Evolutionary conservation across 1,140 invertebrate species (phyloP), one percentile per base, ranked within the genome.

Genomic region (Drosophila subpulchrella): DNA sequence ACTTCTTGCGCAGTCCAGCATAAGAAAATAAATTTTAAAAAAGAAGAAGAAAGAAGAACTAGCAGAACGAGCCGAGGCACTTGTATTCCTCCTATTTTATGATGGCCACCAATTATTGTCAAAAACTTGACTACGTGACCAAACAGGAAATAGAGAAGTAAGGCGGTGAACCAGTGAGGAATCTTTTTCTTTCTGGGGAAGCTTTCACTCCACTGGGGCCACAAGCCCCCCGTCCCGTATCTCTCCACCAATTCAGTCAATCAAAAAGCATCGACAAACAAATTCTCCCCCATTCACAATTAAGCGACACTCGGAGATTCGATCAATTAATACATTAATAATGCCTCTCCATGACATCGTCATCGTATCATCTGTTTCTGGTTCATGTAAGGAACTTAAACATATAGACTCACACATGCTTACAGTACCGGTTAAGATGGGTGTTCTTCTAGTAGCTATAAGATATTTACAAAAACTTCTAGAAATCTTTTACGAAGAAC

Each of bases 291-390:
- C 54, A 53, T 44, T 47, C 20, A 61, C 55, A 72, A 73, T 73
- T 47, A 53, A 47, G 46, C 57, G 63, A 24, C 63, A 65, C 80
- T 70, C 42, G 36, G 56, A 12, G 50, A 60, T 74, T 51, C 32
- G 63, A 83, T 79, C 80, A 84, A 83, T 83, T 79, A 84, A 83
- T 75, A 50, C 53, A 84, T 67, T 79, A 75, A 71, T 55, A 62
- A 20, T 62, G 42, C 38, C 17, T 20, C 39, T 24, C 3, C 48
- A 39, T 59, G 46, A 24, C 13, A 46, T 12, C 67, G 12, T 57
- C 65, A 70, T 39, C 32, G n/a, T 36, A 47, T 39, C 20, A 47
- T 17, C 48, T 51, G 41, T 7, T 73, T 73, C 32, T 73, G 67
- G 24, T 48, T 72, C 56, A 72, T 61, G 68, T 46, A 60, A 73